Base-by-base conservation (phyloP, 1,140 invertebrate genomes). In the Drosophila ambigua region DNA sequence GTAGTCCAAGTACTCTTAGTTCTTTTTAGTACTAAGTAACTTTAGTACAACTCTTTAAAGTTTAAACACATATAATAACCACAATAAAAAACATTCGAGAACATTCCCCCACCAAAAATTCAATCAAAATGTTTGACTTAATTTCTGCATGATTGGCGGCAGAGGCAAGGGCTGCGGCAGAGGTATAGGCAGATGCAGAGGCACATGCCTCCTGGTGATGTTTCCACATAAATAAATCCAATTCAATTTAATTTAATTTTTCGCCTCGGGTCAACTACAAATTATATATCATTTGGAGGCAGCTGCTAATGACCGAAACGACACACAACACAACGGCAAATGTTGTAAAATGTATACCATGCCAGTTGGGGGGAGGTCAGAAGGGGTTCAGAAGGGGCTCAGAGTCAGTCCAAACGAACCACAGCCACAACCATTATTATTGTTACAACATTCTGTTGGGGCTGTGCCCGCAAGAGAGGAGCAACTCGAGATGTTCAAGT, bases 241-340 rank as follows among this genome's bases (percentile, higher is more conserved):
- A 74, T 74, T 52, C 28, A 59, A 74, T 58, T 74, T 54, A 49
- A 74, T 58, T 57, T 53, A 45, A 28, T 41, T 60, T 26, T n/a
- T 35, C 44, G 62, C 73, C 63, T 51, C 45, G 44, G 72, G 73
- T 73, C 50, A 72, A 16, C 49, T 67, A 76, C 49, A 76, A 74
- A 74, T 74, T 74, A 72, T 65, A 52, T 58, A 74, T 76, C 53
- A 75, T 76, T 67, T 44, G 50, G 45, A 16, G 73, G 53, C 39
- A 51, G 41, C 72, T 76, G 73, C 72, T 76, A 76, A 76, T 76
- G 73, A 76, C 53, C 39, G 20, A 41, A 28, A 60, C 20, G 51
- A 63, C 31, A 66, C 52, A 28, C 31, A 35, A 31, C 31, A 31
- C 31, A 20, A 50, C 23, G 28, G 43, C 55, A 52, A 60, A 57